Base-by-base conservation (phyloP, 1,140 invertebrate genomes). In the Drosophila erecta region DNA sequence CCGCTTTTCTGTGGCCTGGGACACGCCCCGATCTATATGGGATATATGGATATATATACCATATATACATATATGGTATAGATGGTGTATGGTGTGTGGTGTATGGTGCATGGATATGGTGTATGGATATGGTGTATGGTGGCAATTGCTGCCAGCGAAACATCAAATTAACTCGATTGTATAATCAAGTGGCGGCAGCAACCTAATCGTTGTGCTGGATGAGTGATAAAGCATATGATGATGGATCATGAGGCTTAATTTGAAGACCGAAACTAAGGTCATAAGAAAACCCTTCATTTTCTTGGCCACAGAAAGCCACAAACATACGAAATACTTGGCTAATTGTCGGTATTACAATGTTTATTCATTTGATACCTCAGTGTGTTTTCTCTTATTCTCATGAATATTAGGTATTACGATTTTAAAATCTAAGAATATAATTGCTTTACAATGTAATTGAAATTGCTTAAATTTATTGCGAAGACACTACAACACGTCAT, bases 81-180 rank as follows among this genome's bases (percentile, higher is more conserved):
- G 17, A 41, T 44, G 24, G 27, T 53, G 15, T 35, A 20, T 44
- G 47, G 46, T 10, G 20, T 53, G 38, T 64, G 56, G 22, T 17
- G 20, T 49, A 35, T 64, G 22, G 35, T 50, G 33, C 22, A 14
- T 17, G 27, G 24, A n/a, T 22, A 35, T 35, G 44, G 44, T 24
- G 17, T 46, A 46, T 35, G 22, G 30, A 38, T 62, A 69, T 70
- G 49, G 59, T 62, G 59, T 24, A 70, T 70, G 49, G 49, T 62
- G 59, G 66, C 83, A 87, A 85, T 85, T 85, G 83, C 73, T 77
- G 85, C 66, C 79, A 81, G 67, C 65, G 24, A 71, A 71, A 71
- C 85, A 87, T 85, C 78, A 85, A 87, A 87, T 85, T 85, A 57
- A 87, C 81, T 47, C 81, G 79, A 87, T 86, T 84, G 83, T 85